A percentile compares a stretch with the other conserved stretches of the same genome.
Evolutionary conservation across 1,140 invertebrate species (phyloP).

Genomic region (Diachasma alloeum): DNA sequence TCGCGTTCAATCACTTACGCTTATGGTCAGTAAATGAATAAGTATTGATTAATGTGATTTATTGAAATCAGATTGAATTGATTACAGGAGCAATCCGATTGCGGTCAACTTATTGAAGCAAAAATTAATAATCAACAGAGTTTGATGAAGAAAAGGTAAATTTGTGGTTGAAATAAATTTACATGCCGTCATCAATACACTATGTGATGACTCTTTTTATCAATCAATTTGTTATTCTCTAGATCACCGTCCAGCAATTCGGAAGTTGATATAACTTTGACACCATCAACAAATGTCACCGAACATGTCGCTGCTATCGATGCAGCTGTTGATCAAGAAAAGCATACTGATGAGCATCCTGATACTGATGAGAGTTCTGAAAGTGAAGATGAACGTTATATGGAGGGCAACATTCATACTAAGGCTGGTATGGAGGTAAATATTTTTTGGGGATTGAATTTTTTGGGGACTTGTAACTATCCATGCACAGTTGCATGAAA

Average conservation of each 20-base stretch:
- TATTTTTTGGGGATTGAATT: neutral
- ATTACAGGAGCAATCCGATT: neutral
- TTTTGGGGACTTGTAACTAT: no score
- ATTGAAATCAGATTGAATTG: neutral
- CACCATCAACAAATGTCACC: neutral
- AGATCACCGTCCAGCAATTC: neutral
- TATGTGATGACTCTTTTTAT: no score
- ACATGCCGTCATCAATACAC: no score
- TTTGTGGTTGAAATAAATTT: no score
- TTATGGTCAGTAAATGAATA: neutral
- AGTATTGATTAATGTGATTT: neutral
- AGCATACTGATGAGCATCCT: neutral
- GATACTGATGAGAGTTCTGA: slow-evolving; percentile 69
- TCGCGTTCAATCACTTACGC: neutral
- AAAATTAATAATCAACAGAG: no score
- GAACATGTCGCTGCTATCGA: neutral
- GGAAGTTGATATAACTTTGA: no score
- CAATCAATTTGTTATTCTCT: neutral
- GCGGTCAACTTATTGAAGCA: neutral
- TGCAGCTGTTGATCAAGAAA: neutral
- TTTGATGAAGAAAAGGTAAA: no score
- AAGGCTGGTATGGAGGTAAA: slow-evolving; percentile 79
- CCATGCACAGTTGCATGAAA: neutral
- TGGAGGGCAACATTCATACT: slow-evolving; percentile 81
- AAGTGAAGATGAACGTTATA: slow-evolving; percentile 75